These are phyloP conservation scores for Proisotoma minuta DNA, from an alignment of 2,888 invertebrate species.

Conservation along the genomic window DNA sequence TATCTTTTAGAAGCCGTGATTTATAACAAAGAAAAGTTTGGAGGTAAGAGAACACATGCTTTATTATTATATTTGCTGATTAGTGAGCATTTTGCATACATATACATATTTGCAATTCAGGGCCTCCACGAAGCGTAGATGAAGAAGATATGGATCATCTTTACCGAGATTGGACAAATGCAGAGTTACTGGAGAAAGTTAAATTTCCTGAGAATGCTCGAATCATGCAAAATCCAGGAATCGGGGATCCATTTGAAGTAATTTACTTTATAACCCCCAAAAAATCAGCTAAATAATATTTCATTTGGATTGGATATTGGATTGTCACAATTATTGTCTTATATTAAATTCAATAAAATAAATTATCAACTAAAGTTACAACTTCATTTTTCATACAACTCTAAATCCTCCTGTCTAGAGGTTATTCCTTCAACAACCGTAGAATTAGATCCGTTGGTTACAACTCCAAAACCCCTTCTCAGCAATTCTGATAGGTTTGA, in stretches of 20 bases:
- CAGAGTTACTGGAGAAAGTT: slow-evolving; percentile 11
- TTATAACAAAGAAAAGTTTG: slow-evolving; percentile 34
- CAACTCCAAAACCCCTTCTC: slow-evolving; percentile 10
- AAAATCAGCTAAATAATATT: slow-evolving; percentile 2
- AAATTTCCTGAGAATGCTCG: slow-evolving; percentile 10
- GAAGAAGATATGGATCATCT: slow-evolving; percentile 30
- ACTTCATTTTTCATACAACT: not conserved
- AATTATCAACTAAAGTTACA: not conserved
- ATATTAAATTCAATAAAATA: not conserved
- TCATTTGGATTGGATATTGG: too few relatives aligned
- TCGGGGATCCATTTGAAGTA: slow-evolving; percentile 15
- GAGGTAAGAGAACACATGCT: too few relatives aligned
- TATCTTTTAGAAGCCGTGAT: slow-evolving; percentile 36
- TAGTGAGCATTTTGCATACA: not conserved
- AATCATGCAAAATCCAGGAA: slow-evolving; percentile 11
- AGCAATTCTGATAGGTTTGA: slow-evolving; percentile 24
- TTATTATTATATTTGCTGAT: not conserved
- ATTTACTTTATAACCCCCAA: slow-evolving; percentile 28
- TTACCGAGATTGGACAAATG: slow-evolving; percentile 32
- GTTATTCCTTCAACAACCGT: not conserved
- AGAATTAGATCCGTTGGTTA: not conserved
- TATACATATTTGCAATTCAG: slow-evolving; percentile 7
- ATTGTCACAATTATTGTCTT: too few relatives aligned
- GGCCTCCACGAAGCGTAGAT: slow-evolving; percentile 35
- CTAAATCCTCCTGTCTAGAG: slow-evolving; percentile 15